Evolutionary conservation across 2,113 vertebrate species (phyloP).

Genomic region (Machaerirhynchus nigripectus): DNA sequence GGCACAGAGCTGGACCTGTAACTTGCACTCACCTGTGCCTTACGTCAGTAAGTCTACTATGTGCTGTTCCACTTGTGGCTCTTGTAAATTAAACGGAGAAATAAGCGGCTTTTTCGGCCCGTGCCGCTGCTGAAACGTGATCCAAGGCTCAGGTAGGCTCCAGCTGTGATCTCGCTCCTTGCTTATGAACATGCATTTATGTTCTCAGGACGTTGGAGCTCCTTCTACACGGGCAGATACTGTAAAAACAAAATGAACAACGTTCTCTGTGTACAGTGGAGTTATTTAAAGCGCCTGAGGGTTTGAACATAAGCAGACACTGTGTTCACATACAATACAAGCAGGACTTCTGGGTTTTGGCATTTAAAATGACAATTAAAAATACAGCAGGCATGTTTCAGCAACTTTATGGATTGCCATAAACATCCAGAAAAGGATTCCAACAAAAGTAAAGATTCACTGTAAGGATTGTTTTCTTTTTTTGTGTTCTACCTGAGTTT

Average conservation of each 20-base stretch:
- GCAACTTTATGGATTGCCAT: slow-evolving; percentile 33
- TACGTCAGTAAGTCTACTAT: slow-evolving; percentile 24
- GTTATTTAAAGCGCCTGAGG: slow-evolving; percentile 73
- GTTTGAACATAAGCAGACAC: slow-evolving; percentile 75
- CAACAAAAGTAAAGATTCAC: slow-evolving; percentile 24
- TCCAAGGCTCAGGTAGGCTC: slow-evolving; percentile 59
- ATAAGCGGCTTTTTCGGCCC: neutral
- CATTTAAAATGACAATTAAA: slow-evolving; percentile 66
- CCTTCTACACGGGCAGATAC: slow-evolving; percentile 65
- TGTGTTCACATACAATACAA: slow-evolving; percentile 43
- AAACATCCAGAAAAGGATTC: slow-evolving; percentile 43
- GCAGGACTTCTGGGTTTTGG: slow-evolving; percentile 67
- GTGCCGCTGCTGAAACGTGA: neutral
- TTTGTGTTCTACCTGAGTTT: neutral
- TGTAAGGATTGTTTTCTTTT: neutral
- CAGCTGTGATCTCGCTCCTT: slow-evolving; percentile 42
- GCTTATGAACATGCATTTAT: slow-evolving; percentile 54
- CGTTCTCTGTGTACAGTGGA: slow-evolving; percentile 70
- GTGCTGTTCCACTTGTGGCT: neutral
- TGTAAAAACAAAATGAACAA: slow-evolving; percentile 74
- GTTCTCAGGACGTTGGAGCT: slow-evolving; percentile 11
- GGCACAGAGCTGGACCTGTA: slow-evolving; percentile 46
- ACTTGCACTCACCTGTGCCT: slow-evolving; percentile 24
- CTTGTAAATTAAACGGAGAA: neutral
- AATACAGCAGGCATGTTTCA: slow-evolving; percentile 51